Evolutionary conservation across 2,888 invertebrate species (phyloP).

Genomic region (Chrysina gloriosa): DNA sequence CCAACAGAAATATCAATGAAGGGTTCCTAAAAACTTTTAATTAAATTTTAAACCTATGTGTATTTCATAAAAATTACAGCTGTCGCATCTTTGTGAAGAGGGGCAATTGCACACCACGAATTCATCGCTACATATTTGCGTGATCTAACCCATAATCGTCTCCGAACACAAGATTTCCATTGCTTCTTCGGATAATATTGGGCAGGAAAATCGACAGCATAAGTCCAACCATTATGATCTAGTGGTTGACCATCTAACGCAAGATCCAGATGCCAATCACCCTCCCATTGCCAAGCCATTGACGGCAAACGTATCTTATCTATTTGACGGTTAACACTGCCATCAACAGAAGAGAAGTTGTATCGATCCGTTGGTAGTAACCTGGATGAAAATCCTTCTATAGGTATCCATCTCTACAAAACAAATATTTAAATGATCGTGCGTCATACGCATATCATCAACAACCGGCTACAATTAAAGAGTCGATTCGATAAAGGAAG

Average conservation of each 20-base stretch:
- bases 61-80: conserved; percentile 64
- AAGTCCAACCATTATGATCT: conserved; percentile 93
- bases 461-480: too few species aligned
- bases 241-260: conserved; percentile 87
- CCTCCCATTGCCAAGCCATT: conserved; percentile 97
- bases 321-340: conserved; percentile 80
- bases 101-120: conserved; percentile 92
- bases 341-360: conserved; percentile 87
- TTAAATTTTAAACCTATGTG: background rate
- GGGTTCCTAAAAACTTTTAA: conserved; percentile 75
- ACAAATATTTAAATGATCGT: too few species aligned
- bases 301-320: conserved; percentile 89
- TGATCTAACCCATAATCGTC: conserved; percentile 90
- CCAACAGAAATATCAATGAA: conserved; percentile 93
- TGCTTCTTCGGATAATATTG: conserved; percentile 83
- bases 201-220: conserved; percentile 91
- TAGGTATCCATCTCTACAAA: conserved; percentile 90
- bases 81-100: conserved; percentile 89
- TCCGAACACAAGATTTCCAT: conserved; percentile 91
- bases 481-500: too few species aligned
- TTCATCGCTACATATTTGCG: conserved; percentile 90
- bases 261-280: conserved; percentile 89
- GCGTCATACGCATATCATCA: too few species aligned
- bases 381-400: conserved; percentile 86
- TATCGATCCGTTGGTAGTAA: conserved; percentile 90